Evolutionary conservation across 2,888 invertebrate species (phyloP).

Genomic region (Drosophila antonietae): DNA sequence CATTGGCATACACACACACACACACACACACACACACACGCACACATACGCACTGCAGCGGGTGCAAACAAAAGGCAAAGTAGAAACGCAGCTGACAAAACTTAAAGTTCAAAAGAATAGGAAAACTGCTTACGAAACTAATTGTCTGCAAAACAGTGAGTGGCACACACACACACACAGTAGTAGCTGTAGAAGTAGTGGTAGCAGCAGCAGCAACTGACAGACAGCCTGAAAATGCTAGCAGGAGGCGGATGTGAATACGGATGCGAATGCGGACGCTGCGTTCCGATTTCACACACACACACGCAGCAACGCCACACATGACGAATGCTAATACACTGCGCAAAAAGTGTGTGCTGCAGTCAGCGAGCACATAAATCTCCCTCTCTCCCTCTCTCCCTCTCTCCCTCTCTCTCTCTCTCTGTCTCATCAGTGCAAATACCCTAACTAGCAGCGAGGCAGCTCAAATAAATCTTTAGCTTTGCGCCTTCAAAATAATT

Average conservation of each 20-base stretch:
- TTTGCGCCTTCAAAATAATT: not conserved
- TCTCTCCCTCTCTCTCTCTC: too few relatives aligned
- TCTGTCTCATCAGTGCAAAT: not conserved
- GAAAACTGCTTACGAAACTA: conserved; percentile 67
- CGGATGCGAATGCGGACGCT: conserved; percentile 14
- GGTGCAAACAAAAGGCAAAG: conserved; percentile 11
- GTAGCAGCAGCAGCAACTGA: not conserved
- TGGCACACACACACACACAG: conserved; percentile 19
- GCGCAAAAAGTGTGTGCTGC: conserved; percentile 1
- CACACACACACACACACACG: not conserved
- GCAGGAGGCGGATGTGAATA: conserved; percentile 25
- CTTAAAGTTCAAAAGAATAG: conserved; percentile 52
- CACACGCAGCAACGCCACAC: conserved; percentile 2
- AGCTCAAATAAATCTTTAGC: too few relatives aligned
- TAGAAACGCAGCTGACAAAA: conserved; percentile 48
- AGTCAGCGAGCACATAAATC: not conserved
- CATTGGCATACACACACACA: conserved; percentile 3
- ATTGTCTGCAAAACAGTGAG: conserved; percentile 63
- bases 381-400: too few relatives aligned
- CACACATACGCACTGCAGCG: not conserved
- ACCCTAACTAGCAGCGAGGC: not conserved
- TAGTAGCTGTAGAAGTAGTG: too few relatives aligned
- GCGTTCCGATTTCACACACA: conserved; percentile 17
- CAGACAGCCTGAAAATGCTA: conserved; percentile 20
- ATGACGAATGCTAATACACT: conserved; percentile 25